Conservation (phyloP, 2,113 vertebrate species). For the Rana temporaria region DNA sequence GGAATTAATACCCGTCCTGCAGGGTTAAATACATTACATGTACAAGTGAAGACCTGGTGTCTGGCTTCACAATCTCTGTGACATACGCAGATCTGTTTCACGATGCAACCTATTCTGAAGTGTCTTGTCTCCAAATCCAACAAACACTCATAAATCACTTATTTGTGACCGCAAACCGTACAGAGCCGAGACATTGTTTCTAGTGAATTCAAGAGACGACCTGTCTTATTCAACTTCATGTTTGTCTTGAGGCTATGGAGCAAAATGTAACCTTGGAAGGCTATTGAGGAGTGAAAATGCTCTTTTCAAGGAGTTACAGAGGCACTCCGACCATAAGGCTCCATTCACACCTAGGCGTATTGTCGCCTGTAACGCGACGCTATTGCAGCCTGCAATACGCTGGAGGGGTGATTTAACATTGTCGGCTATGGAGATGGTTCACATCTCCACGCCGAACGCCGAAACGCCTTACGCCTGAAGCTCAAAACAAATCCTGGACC, state of each 20-base stretch:
- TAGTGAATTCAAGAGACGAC: neutral
- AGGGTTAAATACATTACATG: constrained; percentile 12
- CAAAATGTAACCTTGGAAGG: neutral
- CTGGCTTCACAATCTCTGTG: neutral
- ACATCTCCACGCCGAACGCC: no score
- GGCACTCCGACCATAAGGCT: neutral
- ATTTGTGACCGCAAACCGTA: neutral
- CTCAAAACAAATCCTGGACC: no score
- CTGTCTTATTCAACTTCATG: neutral
- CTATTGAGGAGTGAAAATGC: neutral
- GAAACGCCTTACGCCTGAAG: no score
- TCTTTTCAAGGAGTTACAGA: neutral
- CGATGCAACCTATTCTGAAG: neutral
- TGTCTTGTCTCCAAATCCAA: neutral
- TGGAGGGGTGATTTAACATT: no score
- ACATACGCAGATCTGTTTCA: neutral
- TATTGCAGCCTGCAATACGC: no score
- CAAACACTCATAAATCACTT: neutral
- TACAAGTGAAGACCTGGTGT: constrained; percentile 39
- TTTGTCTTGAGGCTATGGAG: neutral
- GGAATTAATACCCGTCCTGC: neutral
- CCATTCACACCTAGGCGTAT: no score
- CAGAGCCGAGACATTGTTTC: neutral
- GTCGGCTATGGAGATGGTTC: no score
- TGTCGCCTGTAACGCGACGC: no score